A percentile compares a stretch with the other conserved stretches of the same genome.
Conservation (phyloP, 2,888 invertebrate species). For the Azorinus chamasolen region DNA sequence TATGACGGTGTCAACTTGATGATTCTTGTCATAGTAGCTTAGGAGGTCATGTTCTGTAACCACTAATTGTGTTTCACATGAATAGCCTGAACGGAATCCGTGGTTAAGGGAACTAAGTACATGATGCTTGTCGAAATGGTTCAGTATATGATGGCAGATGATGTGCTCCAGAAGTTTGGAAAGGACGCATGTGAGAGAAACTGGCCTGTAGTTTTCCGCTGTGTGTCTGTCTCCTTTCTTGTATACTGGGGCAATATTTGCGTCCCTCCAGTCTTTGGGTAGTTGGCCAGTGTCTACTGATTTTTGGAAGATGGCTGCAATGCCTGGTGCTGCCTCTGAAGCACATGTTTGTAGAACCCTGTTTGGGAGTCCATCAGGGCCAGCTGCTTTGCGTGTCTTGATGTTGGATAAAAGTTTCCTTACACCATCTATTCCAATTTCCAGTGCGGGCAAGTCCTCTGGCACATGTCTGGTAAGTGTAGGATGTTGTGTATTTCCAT, state of each 20-base stretch:
- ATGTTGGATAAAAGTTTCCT: constrained; percentile 45
- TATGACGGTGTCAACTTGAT: too few relatives aligned
- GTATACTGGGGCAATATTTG: constrained; percentile 24
- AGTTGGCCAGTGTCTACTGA: constrained; percentile 40
- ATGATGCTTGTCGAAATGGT: too few relatives aligned
- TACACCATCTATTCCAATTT: constrained; percentile 36
- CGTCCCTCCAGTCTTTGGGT: constrained; percentile 49
- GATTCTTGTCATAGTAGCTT: too few relatives aligned
- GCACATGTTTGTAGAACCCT: constrained; percentile 51
- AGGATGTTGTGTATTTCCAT: not conserved
- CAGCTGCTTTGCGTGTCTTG: constrained; percentile 43
- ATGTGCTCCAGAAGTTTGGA: too few relatives aligned
- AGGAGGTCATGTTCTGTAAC: too few relatives aligned
- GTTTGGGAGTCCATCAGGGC: constrained; percentile 55
- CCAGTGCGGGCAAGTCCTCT: constrained; percentile 11
- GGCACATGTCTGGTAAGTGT: constrained; percentile 11
- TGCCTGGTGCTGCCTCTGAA: constrained; percentile 38
- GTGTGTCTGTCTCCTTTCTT: constrained; percentile 9
- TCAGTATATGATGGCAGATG: too few relatives aligned
- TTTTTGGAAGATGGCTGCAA: too few relatives aligned
- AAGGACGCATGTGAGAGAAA: too few relatives aligned
- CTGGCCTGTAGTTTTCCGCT: too few relatives aligned
- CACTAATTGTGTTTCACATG: too few relatives aligned
- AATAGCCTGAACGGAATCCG: too few relatives aligned
- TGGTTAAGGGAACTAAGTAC: too few relatives aligned